Conservation (phyloP, 2,113 vertebrate species). For the Protomyctophum bolini region DNA sequence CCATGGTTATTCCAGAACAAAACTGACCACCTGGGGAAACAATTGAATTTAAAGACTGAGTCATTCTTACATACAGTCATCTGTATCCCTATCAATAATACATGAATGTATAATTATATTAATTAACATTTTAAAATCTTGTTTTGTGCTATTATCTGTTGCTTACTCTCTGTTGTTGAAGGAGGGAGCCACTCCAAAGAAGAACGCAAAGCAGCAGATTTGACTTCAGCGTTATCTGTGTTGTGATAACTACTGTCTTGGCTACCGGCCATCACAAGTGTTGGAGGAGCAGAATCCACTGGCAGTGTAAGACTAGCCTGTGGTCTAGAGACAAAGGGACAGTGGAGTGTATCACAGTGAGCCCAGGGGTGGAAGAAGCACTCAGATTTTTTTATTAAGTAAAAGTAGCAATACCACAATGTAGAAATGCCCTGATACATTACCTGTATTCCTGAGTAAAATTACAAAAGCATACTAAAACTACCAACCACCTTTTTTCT, state of each 20-base stretch:
- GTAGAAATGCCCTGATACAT: no score
- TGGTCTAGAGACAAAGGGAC: slow-evolving; percentile 35
- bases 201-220: slow-evolving; percentile 23
- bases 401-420: no score
- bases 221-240: slow-evolving; percentile 43
- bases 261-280: background rate
- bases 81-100: background rate
- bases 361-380: no score
- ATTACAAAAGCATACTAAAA: no score
- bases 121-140: background rate
- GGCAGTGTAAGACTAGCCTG: slow-evolving; percentile 19
- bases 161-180: slow-evolving; percentile 51
- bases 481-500: no score
- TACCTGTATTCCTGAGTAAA: no score
- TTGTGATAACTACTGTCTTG: slow-evolving; percentile 54
- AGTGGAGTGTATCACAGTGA: background rate
- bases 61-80: background rate
- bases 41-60: slow-evolving; percentile 20
- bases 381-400: no score
- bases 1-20: slow-evolving; percentile 16
- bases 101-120: background rate
- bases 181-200: slow-evolving; percentile 17
- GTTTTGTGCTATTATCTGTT: background rate
- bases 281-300: slow-evolving; percentile 14
- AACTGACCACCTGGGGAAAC: slow-evolving; percentile 26